A percentile compares a stretch with the other conserved stretches of the same genome.
Conservation (phyloP, 2,888 invertebrate genomes). For the Andrena minutula region DNA sequence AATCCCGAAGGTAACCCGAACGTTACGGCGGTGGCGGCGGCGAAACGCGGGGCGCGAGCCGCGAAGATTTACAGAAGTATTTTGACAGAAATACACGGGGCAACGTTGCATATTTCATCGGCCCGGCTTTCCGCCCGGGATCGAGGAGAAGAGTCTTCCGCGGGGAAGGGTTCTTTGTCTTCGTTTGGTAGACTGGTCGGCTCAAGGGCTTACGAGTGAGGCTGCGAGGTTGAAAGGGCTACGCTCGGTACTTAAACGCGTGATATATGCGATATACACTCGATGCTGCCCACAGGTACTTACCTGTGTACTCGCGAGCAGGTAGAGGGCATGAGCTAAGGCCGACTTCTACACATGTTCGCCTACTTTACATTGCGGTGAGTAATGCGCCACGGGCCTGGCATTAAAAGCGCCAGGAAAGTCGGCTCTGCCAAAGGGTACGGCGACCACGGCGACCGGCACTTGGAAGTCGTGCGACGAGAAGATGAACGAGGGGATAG, state of each 20-base stretch:
- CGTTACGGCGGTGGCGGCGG: not conserved
- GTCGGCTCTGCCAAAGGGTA: constrained; percentile 64
- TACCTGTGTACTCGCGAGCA: constrained; percentile 66
- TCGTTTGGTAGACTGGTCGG: constrained; percentile 48
- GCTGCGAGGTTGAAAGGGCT: constrained; percentile 60
- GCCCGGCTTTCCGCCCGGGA: constrained; percentile 45
- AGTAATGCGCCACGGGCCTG: constrained; percentile 68
- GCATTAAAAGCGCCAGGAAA: constrained; percentile 71
- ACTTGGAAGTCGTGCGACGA: constrained; percentile 46
- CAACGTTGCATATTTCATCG: constrained; percentile 56
- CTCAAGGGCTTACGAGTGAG: constrained; percentile 46
- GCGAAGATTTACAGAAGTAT: constrained; percentile 50
- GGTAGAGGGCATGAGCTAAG: constrained; percentile 47
- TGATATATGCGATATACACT: constrained; percentile 73
- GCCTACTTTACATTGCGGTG: constrained; percentile 71
- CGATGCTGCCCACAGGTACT: constrained; percentile 68
- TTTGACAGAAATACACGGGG: constrained; percentile 60
- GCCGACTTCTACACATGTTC: constrained; percentile 70
- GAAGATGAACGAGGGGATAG: constrained; percentile 63
- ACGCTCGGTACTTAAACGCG: constrained; percentile 68
- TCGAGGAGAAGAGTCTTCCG: constrained; percentile 19
- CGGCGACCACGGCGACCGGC: constrained; percentile 43
- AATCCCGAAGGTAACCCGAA: not conserved
- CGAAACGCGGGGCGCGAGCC: not conserved
- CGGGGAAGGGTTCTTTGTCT: constrained; percentile 48